Conservation (phyloP, 1,140 invertebrate genomes). For the Caenorhabditis remanei region DNA sequence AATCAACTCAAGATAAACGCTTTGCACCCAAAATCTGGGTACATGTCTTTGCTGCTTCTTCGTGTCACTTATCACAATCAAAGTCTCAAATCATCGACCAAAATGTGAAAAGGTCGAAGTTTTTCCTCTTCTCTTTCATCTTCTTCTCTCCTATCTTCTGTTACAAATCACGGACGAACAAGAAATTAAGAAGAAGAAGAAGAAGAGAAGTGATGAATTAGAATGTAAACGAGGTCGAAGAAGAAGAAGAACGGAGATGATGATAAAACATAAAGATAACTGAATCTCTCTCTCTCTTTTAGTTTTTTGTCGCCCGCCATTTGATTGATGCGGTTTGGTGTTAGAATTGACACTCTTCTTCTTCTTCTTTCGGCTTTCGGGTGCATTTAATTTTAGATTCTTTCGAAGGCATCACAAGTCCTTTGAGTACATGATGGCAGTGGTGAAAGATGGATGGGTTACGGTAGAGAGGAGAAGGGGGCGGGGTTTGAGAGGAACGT, state of each 20-base stretch:
- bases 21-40: too few relatives aligned
- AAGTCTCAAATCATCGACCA: slow-evolving; percentile 33
- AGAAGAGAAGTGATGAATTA: slow-evolving; percentile 15
- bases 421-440: not conserved
- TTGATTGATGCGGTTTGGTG: slow-evolving; percentile 41
- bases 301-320: slow-evolving; percentile 8
- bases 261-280: slow-evolving; percentile 5
- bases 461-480: not conserved
- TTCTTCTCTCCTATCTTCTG: not conserved
- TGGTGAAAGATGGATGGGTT: not conserved
- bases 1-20: too few relatives aligned
- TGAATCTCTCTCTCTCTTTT: not conserved
- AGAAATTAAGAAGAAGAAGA: not conserved
- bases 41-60: too few relatives aligned
- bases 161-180: not conserved
- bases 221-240: slow-evolving; percentile 34
- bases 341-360: slow-evolving; percentile 15
- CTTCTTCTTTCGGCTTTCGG: not conserved
- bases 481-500: too few relatives aligned
- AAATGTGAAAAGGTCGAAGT: slow-evolving; percentile 32
- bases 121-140: not conserved
- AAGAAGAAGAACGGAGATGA: slow-evolving; percentile 1
- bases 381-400: slow-evolving; percentile 36
- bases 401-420: not conserved
- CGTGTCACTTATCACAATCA: not conserved